Evolutionary conservation across 2,888 invertebrate species (phyloP).

Genomic region (Ormyrus pomaceus): DNA sequence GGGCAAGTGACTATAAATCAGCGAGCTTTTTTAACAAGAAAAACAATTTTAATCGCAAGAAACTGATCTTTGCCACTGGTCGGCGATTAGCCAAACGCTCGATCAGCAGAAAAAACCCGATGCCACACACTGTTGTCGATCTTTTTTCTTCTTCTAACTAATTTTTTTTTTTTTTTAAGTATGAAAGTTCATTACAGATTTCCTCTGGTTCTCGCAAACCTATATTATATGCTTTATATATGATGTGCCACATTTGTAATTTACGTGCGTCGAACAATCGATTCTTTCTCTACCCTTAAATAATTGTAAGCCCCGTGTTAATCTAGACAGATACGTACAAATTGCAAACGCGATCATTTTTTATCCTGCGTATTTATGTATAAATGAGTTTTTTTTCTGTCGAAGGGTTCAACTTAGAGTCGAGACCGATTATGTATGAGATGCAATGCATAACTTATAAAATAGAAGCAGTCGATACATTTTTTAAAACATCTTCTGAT

Average conservation of each 20-base stretch:
- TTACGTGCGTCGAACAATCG: conserved; percentile 54
- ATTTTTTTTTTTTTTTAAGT: conserved; percentile 14
- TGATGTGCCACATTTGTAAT: conserved; percentile 57
- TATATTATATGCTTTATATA: conserved; percentile 52
- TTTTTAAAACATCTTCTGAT: conserved; percentile 1
- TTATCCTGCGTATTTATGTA: conserved; percentile 35
- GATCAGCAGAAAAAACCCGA: conserved; percentile 35
- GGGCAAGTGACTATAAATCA: conserved; percentile 75
- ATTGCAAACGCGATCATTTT: conserved; percentile 35
- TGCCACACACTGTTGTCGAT: conserved; percentile 51
- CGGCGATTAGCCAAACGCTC: conserved; percentile 25
- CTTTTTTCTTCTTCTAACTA: conserved; percentile 39
- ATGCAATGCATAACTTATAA: conserved; percentile 35
- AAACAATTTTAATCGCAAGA: conserved; percentile 38
- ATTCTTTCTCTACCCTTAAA: conserved; percentile 47
- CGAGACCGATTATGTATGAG: conserved; percentile 26
- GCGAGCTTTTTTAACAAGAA: conserved; percentile 43
- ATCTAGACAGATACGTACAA: conserved; percentile 42
- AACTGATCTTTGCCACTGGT: conserved; percentile 43
- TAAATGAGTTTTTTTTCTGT: conserved; percentile 28
- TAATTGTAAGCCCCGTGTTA: conserved; percentile 43
- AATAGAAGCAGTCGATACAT: conserved; percentile 34
- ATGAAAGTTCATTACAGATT: conserved; percentile 38
- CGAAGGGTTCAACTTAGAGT: conserved; percentile 24
- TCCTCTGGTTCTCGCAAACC: conserved; percentile 47